Conservation (phyloP, 2,888 invertebrate genomes). For the Perithous albicinctus region DNA sequence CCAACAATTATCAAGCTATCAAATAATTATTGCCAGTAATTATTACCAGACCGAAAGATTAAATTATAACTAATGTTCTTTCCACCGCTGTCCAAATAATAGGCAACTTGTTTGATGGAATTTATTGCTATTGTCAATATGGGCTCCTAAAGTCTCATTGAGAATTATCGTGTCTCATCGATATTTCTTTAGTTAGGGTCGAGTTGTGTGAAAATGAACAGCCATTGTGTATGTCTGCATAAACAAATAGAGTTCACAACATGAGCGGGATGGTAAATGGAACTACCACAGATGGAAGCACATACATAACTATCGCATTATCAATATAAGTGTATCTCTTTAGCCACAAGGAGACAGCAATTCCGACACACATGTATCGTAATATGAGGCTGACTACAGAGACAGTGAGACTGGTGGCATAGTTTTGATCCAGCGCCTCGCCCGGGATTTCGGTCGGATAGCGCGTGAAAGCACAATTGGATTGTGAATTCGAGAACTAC, state of each 20-base stretch:
- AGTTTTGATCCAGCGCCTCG: conserved; percentile 11
- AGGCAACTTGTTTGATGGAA: no score
- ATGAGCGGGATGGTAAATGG: neutral
- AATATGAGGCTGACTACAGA: conserved; percentile 25
- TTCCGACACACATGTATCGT: conserved; percentile 47
- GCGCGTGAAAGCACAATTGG: conserved; percentile 27
- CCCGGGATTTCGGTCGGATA: neutral
- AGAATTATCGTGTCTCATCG: no score
- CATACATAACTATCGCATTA: neutral
- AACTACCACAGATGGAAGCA: neutral
- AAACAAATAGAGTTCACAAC: neutral
- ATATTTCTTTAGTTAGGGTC: no score
- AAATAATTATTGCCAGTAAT: no score
- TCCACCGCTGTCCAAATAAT: no score
- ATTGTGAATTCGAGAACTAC: conserved; percentile 11
- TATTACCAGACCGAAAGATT: no score
- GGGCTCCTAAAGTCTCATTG: no score
- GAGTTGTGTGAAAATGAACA: conserved; percentile 12
- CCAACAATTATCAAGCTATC: no score
- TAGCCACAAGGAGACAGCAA: conserved; percentile 40
- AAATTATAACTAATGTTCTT: no score
- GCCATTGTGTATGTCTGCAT: neutral
- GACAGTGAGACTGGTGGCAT: conserved; percentile 28
- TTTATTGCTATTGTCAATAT: no score
- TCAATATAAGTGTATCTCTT: conserved; percentile 18